Percentiles rank a stretch among this genome's conserved stretches.
Conservation (phyloP, 2,888 invertebrate genomes). For the Alitta virens region DNA sequence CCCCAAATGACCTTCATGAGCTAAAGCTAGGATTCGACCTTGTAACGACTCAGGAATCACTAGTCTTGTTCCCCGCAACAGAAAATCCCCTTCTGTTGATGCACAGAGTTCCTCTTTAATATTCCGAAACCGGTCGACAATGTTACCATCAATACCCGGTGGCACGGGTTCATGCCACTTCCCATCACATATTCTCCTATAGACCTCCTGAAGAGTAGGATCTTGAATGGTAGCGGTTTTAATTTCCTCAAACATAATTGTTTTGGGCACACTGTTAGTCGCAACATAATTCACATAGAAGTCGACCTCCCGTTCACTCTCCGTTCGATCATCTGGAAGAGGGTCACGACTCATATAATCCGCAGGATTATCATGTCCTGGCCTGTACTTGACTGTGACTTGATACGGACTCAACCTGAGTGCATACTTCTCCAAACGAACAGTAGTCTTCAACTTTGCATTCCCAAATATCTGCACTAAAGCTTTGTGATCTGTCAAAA, state of each 20-base stretch:
- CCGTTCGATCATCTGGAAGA: neutral
- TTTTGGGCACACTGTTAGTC: neutral
- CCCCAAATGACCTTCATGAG: conserved; percentile 16
- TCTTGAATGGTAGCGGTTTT: neutral
- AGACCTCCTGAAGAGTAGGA: neutral
- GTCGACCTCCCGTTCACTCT: neutral
- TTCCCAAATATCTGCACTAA: conserved; percentile 18
- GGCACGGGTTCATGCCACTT: neutral
- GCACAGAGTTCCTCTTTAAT: no score
- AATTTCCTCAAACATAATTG: neutral
- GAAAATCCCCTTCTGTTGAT: no score
- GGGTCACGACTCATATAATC: neutral
- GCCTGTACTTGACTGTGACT: conserved; percentile 22
- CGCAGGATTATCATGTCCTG: conserved; percentile 27
- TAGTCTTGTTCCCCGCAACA: neutral
- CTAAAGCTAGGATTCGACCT: neutral
- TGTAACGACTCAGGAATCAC: neutral
- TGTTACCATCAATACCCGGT: no score
- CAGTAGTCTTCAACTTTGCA: conserved; percentile 24
- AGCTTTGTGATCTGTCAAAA: conserved; percentile 21
- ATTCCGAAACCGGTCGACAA: no score
- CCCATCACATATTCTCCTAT: neutral
- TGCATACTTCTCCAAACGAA: conserved; percentile 33
- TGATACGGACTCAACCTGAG: conserved; percentile 26
- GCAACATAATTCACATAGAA: neutral